Evolutionary conservation across 2,113 vertebrate genomes (phyloP).

Genomic region (Numida meleagris): DNA sequence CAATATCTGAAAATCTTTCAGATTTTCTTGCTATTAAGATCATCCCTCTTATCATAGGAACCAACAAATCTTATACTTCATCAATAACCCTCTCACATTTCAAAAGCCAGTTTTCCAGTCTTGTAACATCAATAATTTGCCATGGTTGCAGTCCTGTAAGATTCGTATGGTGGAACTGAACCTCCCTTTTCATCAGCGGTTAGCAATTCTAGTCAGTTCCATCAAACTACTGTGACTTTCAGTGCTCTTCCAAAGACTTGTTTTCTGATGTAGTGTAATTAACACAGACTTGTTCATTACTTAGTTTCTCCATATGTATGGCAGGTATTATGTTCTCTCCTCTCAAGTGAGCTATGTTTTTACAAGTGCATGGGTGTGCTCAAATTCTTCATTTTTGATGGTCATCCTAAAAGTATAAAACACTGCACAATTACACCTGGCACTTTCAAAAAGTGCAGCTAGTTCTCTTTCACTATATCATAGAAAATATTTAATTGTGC

Average conservation of each 20-base stretch:
- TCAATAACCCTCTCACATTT: not conserved
- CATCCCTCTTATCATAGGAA: not conserved
- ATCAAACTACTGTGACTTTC: not conserved
- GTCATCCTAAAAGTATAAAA: not conserved
- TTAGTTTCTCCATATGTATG: not conserved
- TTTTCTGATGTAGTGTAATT: not conserved
- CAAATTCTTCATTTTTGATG: not conserved
- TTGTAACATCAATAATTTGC: not conserved
- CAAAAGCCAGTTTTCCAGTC: not conserved
- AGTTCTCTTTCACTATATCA: not conserved
- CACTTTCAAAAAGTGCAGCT: not conserved
- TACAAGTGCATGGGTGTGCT: not conserved
- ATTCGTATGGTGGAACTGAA: not conserved
- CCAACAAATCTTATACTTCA: not conserved
- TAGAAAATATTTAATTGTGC: not conserved
- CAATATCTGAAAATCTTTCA: not conserved
- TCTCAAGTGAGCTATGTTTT: not conserved
- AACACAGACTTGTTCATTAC: not conserved
- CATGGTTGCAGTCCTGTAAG: not conserved
- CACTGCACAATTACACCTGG: not conserved
- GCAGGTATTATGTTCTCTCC: not conserved
- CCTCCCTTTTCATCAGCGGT: not conserved
- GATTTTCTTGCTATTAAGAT: not conserved
- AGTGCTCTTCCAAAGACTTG: not conserved
- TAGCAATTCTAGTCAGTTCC: not conserved